Evolutionary conservation across 2,797 vertebrate genomes (phyloP), one percentile per base, ranked within the genome.

Genomic region (Morelia viridis): DNA sequence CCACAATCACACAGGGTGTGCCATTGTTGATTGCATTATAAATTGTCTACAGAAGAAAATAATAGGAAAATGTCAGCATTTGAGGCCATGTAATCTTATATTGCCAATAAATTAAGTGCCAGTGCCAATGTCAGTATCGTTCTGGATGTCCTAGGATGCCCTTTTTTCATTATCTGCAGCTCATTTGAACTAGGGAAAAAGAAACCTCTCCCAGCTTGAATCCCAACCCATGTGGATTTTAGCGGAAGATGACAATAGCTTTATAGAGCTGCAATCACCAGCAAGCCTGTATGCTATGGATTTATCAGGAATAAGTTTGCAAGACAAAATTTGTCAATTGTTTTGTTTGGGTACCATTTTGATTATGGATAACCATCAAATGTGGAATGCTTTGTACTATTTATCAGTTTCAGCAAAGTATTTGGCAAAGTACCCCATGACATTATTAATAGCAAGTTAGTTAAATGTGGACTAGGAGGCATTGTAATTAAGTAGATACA

Each of bases 1-100:
- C 99, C 96, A 99, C 95, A 0, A 99, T 95, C 93, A 99, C 98
- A 26, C 99, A 99, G 0, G 99, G 99, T 0, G 98, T 99, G 86
- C 97, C 97, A 0, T 98, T 98, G 91, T 97, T 96, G 97, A 99
- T 98, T 93, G 99, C 98, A 0, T 98, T 99, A 96, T 98, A 98
- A 96, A 99, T 99, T 62, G 98, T 99, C 99, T 99, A 95, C 76
- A 92, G 71, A 85, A 85, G 64, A 94, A 13, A 86, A 60, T 19
- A 85, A 46, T 5, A 26, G 22, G 57, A 83, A 80, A 13, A 35
- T 0, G 0, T 24, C 19, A 10, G 9, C 56, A 11, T 1, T 5
- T 57, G 64, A 89, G 3, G 85, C 61, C 15, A 22, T 12, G 19
- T 58, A 31, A 8, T 10, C 35, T 71, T 50, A 53, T 85, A 68